Evolutionary conservation across 2,888 invertebrate species (phyloP), one percentile per base, ranked within the genome.

Genomic region (Nomada goodeniana): DNA sequence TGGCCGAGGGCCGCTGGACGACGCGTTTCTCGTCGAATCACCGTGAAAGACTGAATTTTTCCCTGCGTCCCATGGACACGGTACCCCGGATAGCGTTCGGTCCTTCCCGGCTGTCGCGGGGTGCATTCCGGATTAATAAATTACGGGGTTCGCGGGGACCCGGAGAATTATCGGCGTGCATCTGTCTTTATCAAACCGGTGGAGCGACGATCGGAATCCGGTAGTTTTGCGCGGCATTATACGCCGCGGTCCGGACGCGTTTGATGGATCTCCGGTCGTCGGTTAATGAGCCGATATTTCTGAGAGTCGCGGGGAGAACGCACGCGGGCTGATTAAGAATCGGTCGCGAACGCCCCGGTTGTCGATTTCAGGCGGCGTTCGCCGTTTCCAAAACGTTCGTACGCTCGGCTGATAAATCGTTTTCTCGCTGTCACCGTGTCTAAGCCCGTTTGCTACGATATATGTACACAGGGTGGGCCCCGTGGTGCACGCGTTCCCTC

Each of bases 171-270:
- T 82, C 77, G 74, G 65, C 55, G 67, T 60, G 80, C 86, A 85
- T 84, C 84, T 50, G 85, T 85, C 83, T 85, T 85, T 85, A 86
- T 86, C 80, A 69, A 78, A 87, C 68, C 72, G 79, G 70, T 73
- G 75, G 79, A 72, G 60, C 76, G 78, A 57, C 74, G 83, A 85
- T 83, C 79, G 87, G 87, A 87, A 87, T 87, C 87, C 81, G 86
- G 86, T 87, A 87, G 87, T 87, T 87, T 81, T 71, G 73, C 72
- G 72, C 69, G 60, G 55, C 79, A 83, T 82, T 81, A 71, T 69
- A 52, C 72, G 61, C 47, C 59, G 69, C 75, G 76, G 72, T 76
- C 75, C 65, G 61, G 61, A 52, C 76, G 29, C 44, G 72, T 78
- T 81, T 87, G 86, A 87, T 85, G 60, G 85, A 87, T 85, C 72